Percentiles rank a stretch among this genome's conserved stretches.
These are phyloP conservation scores for Holocentrus rufus DNA, from an alignment of 2,797 vertebrate species.

Conservation along the genomic window DNA sequence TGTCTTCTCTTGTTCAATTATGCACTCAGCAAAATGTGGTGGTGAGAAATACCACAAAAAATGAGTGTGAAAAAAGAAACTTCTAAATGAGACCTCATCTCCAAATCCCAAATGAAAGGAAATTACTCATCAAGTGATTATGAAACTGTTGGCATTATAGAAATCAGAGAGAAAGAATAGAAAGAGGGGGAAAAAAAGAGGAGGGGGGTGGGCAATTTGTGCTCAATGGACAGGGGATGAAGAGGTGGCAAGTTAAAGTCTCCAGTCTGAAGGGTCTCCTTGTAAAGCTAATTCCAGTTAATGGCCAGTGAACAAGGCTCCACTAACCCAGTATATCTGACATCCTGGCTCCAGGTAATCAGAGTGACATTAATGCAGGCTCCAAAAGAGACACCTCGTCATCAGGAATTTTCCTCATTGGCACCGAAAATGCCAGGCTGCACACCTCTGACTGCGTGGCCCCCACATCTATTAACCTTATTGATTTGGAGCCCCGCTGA, in stretches of 20 bases:
- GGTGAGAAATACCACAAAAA: slow-evolving; percentile 41
- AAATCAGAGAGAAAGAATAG: slow-evolving; percentile 82
- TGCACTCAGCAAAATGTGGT: slow-evolving; percentile 71
- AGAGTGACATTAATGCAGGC: slow-evolving; percentile 87
- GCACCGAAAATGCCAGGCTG: slow-evolving; percentile 91
- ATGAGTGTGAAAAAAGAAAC: slow-evolving; percentile 56
- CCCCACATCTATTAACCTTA: slow-evolving; percentile 98
- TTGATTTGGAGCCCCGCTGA: slow-evolving; percentile 93
- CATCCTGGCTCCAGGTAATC: slow-evolving; percentile 86
- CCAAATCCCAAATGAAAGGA: slow-evolving; percentile 82
- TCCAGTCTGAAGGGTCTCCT: slow-evolving; percentile 78
- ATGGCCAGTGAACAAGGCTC: slow-evolving; percentile 82
- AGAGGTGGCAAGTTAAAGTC: slow-evolving; percentile 82
- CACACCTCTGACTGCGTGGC: slow-evolving; percentile 93
- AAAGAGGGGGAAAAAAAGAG: slow-evolving; percentile 63
- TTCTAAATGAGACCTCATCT: slow-evolving; percentile 70
- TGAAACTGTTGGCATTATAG: slow-evolving; percentile 83
- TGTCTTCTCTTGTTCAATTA: slow-evolving; percentile 68
- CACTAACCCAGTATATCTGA: slow-evolving; percentile 81
- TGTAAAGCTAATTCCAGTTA: slow-evolving; percentile 92
- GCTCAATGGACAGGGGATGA: slow-evolving; percentile 80
- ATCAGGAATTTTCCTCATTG: slow-evolving; percentile 94
- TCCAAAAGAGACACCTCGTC: slow-evolving; percentile 91
- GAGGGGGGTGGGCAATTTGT: slow-evolving; percentile 80
- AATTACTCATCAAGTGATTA: slow-evolving; percentile 88